Evolutionary conservation across 2,888 invertebrate species (phyloP).

Genomic region (Parasteatoda lunata): DNA sequence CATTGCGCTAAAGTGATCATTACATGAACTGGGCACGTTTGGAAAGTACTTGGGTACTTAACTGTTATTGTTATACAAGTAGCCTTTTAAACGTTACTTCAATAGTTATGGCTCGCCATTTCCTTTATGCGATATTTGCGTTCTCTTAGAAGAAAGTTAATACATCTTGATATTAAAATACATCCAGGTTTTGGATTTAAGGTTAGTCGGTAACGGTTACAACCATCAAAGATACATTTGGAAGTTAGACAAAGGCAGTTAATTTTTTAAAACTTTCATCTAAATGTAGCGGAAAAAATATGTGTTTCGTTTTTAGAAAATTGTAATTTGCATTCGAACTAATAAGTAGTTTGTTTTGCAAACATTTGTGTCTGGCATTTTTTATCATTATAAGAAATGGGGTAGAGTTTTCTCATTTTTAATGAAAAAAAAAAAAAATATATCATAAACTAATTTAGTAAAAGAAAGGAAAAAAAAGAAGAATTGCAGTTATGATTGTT

Average conservation of each 20-base stretch:
- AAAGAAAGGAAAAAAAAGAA: too few relatives aligned
- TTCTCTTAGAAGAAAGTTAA: constrained; percentile 34
- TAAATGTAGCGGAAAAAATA: too few relatives aligned
- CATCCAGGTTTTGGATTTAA: constrained; percentile 12
- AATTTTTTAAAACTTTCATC: too few relatives aligned
- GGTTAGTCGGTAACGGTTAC: constrained; percentile 1
- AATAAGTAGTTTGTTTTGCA: too few relatives aligned
- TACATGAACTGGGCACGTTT: constrained; percentile 58
- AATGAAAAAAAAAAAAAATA: too few relatives aligned
- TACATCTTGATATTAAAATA: constrained; percentile 27
- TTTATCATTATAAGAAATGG: too few relatives aligned
- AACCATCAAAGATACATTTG: constrained; percentile 25
- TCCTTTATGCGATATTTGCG: constrained; percentile 59
- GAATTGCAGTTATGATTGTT: too few relatives aligned
- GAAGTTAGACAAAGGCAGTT: neutral
- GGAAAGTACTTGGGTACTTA: constrained; percentile 39
- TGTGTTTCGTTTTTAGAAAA: too few relatives aligned
- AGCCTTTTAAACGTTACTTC: constrained; percentile 61
- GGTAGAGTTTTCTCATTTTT: too few relatives aligned
- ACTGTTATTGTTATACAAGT: constrained; percentile 61
- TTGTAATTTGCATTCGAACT: too few relatives aligned
- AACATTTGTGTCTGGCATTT: too few relatives aligned
- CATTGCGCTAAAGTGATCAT: constrained; percentile 61
- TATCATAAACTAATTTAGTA: too few relatives aligned
- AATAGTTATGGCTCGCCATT: constrained; percentile 51